Evolutionary conservation across 2,113 vertebrate species (phyloP), one percentile per base, ranked within the genome.

Genomic region (Natator depressus): DNA sequence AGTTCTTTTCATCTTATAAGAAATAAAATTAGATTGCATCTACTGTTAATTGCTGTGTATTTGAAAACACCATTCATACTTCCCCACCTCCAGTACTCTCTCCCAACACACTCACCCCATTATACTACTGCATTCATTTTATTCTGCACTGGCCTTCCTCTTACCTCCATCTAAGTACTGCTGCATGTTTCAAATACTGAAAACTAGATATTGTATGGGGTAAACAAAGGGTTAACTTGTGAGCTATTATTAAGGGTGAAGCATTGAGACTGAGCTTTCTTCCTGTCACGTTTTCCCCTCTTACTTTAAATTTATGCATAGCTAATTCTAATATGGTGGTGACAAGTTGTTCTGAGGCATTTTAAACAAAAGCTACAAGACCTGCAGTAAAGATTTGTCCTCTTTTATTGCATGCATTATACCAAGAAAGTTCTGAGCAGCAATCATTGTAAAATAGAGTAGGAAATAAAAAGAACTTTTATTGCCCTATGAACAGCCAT

Each of bases 401-500:
- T 10, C 72, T 80, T 72, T 80, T 81, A n/a, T 47, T 87, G 1
- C 1, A 19, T 29, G 16, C 3, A 5, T 91, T 93, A 53, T 25
- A 84, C 9, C 4, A 83, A 76, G 59, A 89, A 88, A 80, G 0
- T 2, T 88, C 6, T 46, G 46, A 59, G 2, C 4, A 93, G 38
- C 46, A 82, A 19, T 31, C 51, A 80, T 42, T 81, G 2, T 59
- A 93, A 85, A 81, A 14, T 31, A 75, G 24, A 65, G 11, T 3
- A 42, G 42, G 53, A 94, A 93, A 84, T 79, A 84, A 86, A 86
- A 93, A 69, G 9, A 59, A 62, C 1, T 89, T 95, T 93, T 51
- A 38, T 91, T 88, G 29, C 6, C 4, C 50, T 85, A 9, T 81
- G 75, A 85, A 94, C 49, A 87, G 20, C 11, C 22, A 87, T 93